phyloP scores from a whole-genome alignment of 2,797 vertebrate species.

The Delichon dasypus region DNA sequence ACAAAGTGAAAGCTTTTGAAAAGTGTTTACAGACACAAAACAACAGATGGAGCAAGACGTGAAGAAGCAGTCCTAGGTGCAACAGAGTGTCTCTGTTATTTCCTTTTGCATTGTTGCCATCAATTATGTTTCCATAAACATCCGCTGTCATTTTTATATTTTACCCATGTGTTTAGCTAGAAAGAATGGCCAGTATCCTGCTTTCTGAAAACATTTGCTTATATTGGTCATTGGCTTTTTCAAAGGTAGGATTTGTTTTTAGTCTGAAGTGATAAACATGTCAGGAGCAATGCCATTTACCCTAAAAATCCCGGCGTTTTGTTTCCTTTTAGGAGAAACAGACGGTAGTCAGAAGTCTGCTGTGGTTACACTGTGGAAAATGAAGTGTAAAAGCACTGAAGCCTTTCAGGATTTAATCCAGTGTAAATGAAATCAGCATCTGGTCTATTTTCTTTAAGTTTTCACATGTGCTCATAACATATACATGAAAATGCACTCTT shows the following conservation, averaged over 20 bases:
- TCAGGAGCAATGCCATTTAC: background rate
- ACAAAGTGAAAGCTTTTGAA: background rate
- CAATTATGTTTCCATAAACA: slow-evolving; percentile 18
- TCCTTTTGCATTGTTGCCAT: slow-evolving; percentile 27
- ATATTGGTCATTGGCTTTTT: background rate
- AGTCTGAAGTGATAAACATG: background rate
- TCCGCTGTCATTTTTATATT: slow-evolving; percentile 5
- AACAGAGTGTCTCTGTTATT: slow-evolving; percentile 32
- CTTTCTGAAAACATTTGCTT: slow-evolving; percentile 41
- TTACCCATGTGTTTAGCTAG: slow-evolving; percentile 11
- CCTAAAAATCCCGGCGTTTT: background rate
- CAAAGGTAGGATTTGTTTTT: slow-evolving; percentile 2
- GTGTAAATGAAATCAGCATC: slow-evolving; percentile 6
- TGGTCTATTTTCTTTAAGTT: slow-evolving; percentile 14
- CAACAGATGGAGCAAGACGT: background rate
- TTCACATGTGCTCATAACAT: background rate
- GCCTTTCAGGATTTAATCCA: background rate
- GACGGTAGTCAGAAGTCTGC: background rate
- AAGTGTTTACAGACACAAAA: background rate
- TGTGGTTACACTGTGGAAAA: background rate
- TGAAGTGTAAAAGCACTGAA: background rate
- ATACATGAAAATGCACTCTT: background rate
- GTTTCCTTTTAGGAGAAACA: slow-evolving; percentile 7
- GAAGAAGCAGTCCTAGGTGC: slow-evolving; percentile 8
- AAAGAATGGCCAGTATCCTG: slow-evolving; percentile 21